Conservation (phyloP, 2,113 vertebrate genomes). For the Ciconia boyciana region DNA sequence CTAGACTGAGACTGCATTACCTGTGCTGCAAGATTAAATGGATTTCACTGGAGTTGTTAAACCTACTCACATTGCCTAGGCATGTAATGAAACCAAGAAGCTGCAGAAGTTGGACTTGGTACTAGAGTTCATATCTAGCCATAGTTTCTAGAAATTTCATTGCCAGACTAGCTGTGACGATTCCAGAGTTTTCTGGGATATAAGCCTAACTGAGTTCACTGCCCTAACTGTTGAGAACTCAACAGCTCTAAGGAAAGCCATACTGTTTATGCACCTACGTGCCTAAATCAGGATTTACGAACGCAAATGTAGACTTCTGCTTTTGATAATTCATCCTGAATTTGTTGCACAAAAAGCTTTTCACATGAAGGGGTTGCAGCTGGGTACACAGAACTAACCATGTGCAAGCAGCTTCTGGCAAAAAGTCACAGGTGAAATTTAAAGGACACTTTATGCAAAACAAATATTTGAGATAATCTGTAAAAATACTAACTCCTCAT, state of each 20-base stretch:
- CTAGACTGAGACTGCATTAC: not conserved
- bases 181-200: not conserved
- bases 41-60: not conserved
- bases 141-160: not conserved
- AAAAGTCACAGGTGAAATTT: not conserved
- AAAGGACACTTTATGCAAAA: not conserved
- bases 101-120: not conserved
- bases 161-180: not conserved
- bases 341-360: not conserved
- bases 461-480: not conserved
- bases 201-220: not conserved
- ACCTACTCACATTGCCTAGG: not conserved
- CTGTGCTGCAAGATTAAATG: not conserved
- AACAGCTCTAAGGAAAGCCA: not conserved
- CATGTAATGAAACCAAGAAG: not conserved
- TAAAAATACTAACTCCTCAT: not conserved
- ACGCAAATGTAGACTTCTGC: not conserved
- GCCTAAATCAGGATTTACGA: not conserved
- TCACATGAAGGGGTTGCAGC: not conserved
- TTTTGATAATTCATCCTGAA: not conserved
- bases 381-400: conserved; percentile 10
- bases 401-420: not conserved
- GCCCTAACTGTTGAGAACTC: not conserved
- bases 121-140: not conserved
- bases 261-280: not conserved